Evolutionary conservation across 2,888 invertebrate genomes (phyloP).

Genomic region (Aplocera efformata): DNA sequence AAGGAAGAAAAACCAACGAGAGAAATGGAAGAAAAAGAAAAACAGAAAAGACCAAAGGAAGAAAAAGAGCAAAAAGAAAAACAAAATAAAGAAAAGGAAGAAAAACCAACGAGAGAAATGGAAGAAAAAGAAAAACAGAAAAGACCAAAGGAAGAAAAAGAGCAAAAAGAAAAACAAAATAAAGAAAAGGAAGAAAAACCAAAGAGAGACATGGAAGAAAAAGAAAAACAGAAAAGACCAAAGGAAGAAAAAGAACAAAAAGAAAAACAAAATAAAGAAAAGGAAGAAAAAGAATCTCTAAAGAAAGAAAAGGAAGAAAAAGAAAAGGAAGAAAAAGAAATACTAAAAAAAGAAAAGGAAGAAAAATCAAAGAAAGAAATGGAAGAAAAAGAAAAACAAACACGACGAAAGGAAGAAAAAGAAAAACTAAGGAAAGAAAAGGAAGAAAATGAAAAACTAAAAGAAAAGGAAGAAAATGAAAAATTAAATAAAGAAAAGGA

Average conservation of each 20-base stretch:
- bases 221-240: constrained; percentile 7
- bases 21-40: constrained; percentile 12
- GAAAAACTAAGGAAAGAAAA: constrained; percentile 16
- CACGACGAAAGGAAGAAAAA: constrained; percentile 25
- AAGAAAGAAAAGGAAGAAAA: constrained; percentile 11
- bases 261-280: not conserved
- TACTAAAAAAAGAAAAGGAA: not conserved
- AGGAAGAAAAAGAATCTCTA: constrained; percentile 11
- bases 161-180: constrained; percentile 4
- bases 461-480: constrained; percentile 6
- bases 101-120: constrained; percentile 14
- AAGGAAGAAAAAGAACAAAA: constrained; percentile 11
- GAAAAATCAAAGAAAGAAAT: constrained; percentile 1
- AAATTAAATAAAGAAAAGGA: constrained; percentile 7
- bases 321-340: constrained; percentile 6
- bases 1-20: constrained; percentile 11
- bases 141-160: constrained; percentile 9
- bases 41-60: constrained; percentile 6
- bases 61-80: constrained; percentile 9
- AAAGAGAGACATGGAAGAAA: constrained; percentile 12
- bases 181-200: constrained; percentile 8
- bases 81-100: not conserved
- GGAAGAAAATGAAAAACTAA: constrained; percentile 19
- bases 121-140: constrained; percentile 9
- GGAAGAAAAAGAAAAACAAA: constrained; percentile 14